Conservation (phyloP, 1,140 invertebrate genomes). For the Aphelinus certus region DNA sequence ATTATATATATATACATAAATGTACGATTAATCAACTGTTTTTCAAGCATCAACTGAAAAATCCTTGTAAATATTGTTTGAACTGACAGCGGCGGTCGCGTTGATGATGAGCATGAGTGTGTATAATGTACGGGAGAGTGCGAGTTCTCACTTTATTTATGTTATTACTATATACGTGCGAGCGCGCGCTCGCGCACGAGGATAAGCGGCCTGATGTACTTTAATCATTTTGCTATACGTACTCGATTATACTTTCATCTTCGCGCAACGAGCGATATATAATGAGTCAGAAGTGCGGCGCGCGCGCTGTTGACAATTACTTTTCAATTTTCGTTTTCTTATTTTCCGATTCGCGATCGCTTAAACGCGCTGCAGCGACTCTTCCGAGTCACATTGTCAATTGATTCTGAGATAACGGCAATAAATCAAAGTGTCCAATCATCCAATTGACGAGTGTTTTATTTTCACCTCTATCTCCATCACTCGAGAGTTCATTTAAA, state of each 20-base stretch:
- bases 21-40: background rate
- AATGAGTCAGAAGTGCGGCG: constrained; percentile 5
- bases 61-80: constrained; percentile 21
- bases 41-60: constrained; percentile 9
- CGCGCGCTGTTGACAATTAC: background rate
- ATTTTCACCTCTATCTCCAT: background rate
- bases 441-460: background rate
- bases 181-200: background rate
- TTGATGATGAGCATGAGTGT: background rate
- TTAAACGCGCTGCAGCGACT: background rate
- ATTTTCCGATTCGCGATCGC: background rate
- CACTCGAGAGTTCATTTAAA: too few relatives aligned
- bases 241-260: constrained; percentile 15
- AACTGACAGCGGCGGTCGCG: background rate
- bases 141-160: background rate
- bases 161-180: background rate
- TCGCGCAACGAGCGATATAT: background rate
- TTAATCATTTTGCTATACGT: constrained; percentile 26
- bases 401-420: constrained; percentile 13
- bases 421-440: constrained; percentile 32
- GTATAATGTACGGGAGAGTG: background rate
- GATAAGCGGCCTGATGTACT: constrained; percentile 14
- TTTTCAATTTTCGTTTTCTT: background rate
- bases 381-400: constrained; percentile 4
- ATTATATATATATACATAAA: too few relatives aligned